Conservation (phyloP, 2,113 vertebrate genomes). For the Hemichromis elongatus region DNA sequence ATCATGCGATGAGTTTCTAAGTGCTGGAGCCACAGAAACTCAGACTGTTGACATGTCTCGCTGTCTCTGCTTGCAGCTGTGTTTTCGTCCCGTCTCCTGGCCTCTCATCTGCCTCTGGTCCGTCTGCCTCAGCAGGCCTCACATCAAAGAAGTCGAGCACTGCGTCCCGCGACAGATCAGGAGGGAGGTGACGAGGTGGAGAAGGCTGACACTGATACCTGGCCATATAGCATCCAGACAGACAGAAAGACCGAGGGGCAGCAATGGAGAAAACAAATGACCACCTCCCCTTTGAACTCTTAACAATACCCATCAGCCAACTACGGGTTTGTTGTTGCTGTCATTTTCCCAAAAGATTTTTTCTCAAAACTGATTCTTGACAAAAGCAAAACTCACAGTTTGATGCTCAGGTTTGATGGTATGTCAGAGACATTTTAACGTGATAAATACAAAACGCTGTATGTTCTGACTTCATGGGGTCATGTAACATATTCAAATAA, state of each 20-base stretch:
- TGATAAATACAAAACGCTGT: background rate
- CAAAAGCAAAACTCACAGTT: background rate
- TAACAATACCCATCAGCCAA: background rate
- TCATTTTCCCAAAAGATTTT: background rate
- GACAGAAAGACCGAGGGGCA: background rate
- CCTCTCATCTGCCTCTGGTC: background rate
- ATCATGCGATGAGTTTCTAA: background rate
- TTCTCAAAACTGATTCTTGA: background rate
- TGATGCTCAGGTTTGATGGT: background rate
- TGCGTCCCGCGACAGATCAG: background rate
- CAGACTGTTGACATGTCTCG: background rate
- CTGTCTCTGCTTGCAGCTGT: background rate
- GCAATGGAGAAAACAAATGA: background rate
- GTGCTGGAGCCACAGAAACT: background rate
- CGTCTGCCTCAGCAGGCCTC: background rate
- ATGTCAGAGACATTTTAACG: background rate
- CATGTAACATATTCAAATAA: background rate
- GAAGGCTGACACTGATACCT: background rate
- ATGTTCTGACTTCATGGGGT: background rate
- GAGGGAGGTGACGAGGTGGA: background rate
- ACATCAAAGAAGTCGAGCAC: slow-evolving; percentile 14
- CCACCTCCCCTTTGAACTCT: slow-evolving; percentile 17
- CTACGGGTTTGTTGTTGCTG: background rate
- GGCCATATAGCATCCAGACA: background rate
- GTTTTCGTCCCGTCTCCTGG: background rate